Evolutionary conservation across 2,113 vertebrate genomes (phyloP).

Genomic region (Lampris incognitus): DNA sequence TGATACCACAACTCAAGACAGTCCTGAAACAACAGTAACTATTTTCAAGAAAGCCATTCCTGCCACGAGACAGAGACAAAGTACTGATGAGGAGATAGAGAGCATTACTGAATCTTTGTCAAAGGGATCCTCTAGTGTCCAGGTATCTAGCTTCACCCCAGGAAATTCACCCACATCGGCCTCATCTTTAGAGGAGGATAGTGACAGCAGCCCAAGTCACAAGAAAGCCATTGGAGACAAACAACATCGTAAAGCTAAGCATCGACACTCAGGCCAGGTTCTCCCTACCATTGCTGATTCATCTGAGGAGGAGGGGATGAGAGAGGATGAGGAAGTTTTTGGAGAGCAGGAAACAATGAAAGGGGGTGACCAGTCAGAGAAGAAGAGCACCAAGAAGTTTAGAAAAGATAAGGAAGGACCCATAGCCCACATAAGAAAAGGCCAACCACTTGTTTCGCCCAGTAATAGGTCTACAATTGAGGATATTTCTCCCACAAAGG

Average conservation of each 20-base stretch:
- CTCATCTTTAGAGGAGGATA: conserved; percentile 97
- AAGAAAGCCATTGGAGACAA: conserved; percentile 90
- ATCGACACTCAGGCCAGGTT: conserved; percentile 88
- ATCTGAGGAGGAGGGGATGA: conserved; percentile 92
- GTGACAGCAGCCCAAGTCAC: conserved; percentile 94
- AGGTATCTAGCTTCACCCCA: conserved; percentile 94
- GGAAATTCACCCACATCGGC: conserved; percentile 96
- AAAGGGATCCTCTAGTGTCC: conserved; percentile 94
- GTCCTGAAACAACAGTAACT: conserved; percentile 70
- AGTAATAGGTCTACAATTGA: conserved; percentile 88
- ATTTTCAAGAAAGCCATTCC: conserved; percentile 71
- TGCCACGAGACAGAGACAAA: conserved; percentile 81
- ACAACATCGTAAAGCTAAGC: conserved; percentile 91
- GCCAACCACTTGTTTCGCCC: conserved; percentile 85
- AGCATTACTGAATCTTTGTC: conserved; percentile 95
- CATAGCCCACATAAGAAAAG: conserved; percentile 84
- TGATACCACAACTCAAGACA: conserved; percentile 83
- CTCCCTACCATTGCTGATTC: conserved; percentile 95
- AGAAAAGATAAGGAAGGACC: conserved; percentile 89
- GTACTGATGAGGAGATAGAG: conserved; percentile 92
- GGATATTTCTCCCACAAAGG: conserved; percentile 88
- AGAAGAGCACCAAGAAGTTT: conserved; percentile 87
- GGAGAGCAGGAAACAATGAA: conserved; percentile 86
- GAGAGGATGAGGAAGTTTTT: conserved; percentile 86
- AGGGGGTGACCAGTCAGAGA: conserved; percentile 86